Evolutionary conservation across 2,797 vertebrate genomes (phyloP), one percentile per base, ranked within the genome.

Genomic region (Catharus ustulatus): DNA sequence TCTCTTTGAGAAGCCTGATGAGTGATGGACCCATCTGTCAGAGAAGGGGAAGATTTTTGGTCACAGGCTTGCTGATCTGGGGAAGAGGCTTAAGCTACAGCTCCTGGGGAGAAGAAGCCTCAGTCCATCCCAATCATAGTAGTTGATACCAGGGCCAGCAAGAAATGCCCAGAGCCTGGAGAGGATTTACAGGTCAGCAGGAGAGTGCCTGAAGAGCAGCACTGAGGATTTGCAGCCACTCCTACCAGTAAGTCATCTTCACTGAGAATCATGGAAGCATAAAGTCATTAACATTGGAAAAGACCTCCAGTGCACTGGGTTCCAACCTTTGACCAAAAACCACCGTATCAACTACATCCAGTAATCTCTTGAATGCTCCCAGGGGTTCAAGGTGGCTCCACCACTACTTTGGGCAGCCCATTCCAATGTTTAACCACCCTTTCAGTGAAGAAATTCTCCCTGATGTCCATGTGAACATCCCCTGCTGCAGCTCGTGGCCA

Each of bases 181-280:
- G 17, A 69, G 29, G 17, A 46, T 23, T 48, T 40, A 11, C 23
- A 46, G 49, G 5, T n/a, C 68, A 52, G 63, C 19, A 61, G 36
- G 32, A 68, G 26, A 67, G 13, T 16, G 14, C 19, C n/a, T 63
- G 49, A 63, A 79, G 30, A 58, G 55, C 55, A 84, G 61, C 38
- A 83, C n/a, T 48, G 22, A 40, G 43, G 49, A 83, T 68, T 9
- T 78, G 22, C 42, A 78, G 59, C 30, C 27, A 29, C n/a, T 86
- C 13, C n/a, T 69, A 63, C 8, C n/a, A 32, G 16, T 11, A 58
- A 46, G 6, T 10, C 51, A 42, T 14, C 30, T 64, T 48, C 27
- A 59, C 0, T 40, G 29, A 22, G n/a, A 77, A 27, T 52, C 51
- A 52, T 0, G 64, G 24, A 46, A 55, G 6, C 8, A 38, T 21